phyloP scores from a whole-genome alignment of 1,140 invertebrate species.

The Micrasema longulum region DNA sequence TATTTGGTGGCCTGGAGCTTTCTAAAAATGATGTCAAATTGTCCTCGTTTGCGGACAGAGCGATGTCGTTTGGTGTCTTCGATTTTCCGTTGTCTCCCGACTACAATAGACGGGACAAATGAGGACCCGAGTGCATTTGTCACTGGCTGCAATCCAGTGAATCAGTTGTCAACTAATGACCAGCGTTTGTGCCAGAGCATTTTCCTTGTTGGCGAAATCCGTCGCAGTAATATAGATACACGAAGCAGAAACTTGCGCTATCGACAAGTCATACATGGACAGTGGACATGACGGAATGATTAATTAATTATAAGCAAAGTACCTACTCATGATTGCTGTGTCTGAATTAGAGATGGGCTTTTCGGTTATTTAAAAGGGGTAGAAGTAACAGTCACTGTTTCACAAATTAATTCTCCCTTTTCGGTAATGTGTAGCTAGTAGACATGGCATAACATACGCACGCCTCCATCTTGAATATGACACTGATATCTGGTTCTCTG shows the following conservation, averaged over 20 bases:
- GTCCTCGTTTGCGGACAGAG: not conserved
- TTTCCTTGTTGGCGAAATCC: slow-evolving; percentile 13
- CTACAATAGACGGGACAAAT: slow-evolving; percentile 14
- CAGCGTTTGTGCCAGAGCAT: slow-evolving; percentile 7
- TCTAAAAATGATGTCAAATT: slow-evolving; percentile 1
- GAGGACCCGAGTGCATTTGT: slow-evolving; percentile 22
- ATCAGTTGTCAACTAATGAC: slow-evolving; percentile 16
- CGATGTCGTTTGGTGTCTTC: slow-evolving; percentile 1
- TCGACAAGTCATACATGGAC: slow-evolving; percentile 12
- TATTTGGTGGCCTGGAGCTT: no score
- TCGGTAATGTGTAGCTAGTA: no score
- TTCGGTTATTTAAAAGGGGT: no score
- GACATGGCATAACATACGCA: no score
- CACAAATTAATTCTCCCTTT: no score
- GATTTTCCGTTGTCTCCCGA: not conserved
- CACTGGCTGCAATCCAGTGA: slow-evolving; percentile 7
- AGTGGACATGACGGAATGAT: slow-evolving; percentile 5
- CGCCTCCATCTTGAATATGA: no score
- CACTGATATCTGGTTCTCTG: no score
- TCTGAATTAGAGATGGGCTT: no score
- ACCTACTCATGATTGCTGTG: not conserved
- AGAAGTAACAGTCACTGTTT: no score
- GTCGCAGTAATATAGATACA: slow-evolving; percentile 4
- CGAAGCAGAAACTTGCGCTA: slow-evolving; percentile 13
- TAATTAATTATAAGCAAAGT: no score